These are phyloP conservation scores for Hirtodrosophila alboralis DNA, from an alignment of 2,888 invertebrate species.

Conservation along the genomic window DNA sequence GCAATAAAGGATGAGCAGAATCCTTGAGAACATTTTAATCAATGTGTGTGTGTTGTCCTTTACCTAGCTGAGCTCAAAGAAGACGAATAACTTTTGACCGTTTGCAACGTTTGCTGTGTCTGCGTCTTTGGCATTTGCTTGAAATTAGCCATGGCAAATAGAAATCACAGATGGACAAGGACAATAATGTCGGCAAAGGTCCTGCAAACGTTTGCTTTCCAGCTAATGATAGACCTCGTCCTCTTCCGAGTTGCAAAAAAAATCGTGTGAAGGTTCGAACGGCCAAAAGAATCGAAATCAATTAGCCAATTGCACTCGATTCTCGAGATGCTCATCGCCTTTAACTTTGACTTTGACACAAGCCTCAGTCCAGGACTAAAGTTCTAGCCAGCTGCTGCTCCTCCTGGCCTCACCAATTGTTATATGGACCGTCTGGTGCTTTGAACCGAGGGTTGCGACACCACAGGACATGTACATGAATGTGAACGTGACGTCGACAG, in stretches of 20 bases:
- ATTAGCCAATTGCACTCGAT: constrained; percentile 83
- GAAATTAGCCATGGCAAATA: constrained; percentile 68
- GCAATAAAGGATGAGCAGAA: neutral
- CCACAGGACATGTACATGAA: constrained; percentile 30
- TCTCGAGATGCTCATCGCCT: constrained; percentile 53
- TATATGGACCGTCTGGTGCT: constrained; percentile 54
- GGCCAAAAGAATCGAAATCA: constrained; percentile 81
- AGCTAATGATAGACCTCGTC: constrained; percentile 53
- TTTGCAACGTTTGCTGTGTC: constrained; percentile 56
- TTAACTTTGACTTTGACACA: constrained; percentile 49
- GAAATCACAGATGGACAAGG: constrained; percentile 64
- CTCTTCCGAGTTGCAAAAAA: neutral
- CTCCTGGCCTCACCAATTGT: constrained; percentile 42
- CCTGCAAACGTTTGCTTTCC: constrained; percentile 70
- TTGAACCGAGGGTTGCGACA: constrained; percentile 56
- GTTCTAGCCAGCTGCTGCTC: constrained; percentile 6
- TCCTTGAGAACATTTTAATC: constrained; percentile 66
- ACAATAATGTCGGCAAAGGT: constrained; percentile 59
- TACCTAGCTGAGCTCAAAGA: constrained; percentile 15
- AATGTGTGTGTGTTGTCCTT: constrained; percentile 44
- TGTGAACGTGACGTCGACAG: constrained; percentile 41
- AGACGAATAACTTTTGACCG: constrained; percentile 72
- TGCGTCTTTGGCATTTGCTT: constrained; percentile 55
- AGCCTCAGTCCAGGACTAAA: constrained; percentile 10
- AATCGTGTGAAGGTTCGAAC: constrained; percentile 66